These are phyloP conservation scores for Rhyacophila brunnea DNA, from an alignment of 1,140 invertebrate genomes.

Conservation along the genomic window DNA sequence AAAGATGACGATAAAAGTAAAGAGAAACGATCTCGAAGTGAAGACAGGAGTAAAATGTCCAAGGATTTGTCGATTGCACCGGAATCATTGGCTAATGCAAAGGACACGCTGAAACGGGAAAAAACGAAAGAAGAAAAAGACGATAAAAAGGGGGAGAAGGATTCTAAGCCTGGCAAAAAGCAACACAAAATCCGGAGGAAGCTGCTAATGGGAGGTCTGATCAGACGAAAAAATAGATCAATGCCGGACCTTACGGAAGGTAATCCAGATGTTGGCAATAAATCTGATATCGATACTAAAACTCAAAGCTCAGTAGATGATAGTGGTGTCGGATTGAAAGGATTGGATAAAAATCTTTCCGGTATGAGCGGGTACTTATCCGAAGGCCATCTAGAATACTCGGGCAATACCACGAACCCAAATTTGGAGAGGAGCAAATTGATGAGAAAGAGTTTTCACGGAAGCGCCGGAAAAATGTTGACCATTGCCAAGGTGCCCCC, in stretches of 20 bases:
- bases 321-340: conserved; percentile 67
- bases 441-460: conserved; percentile 87
- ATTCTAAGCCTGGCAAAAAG: conserved; percentile 78
- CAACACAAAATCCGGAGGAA: conserved; percentile 89
- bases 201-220: conserved; percentile 84
- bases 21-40: conserved; percentile 79
- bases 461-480: conserved; percentile 75
- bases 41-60: conserved; percentile 73
- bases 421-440: conserved; percentile 82
- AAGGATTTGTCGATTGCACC: conserved; percentile 67
- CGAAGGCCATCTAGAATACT: conserved; percentile 80
- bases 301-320: conserved; percentile 69
- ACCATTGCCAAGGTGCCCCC: conserved; percentile 82
- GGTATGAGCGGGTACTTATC: conserved; percentile 79
- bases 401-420: conserved; percentile 63
- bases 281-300: conserved; percentile 43
- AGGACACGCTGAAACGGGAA: conserved; percentile 56
- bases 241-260: conserved; percentile 87
- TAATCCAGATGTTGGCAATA: conserved; percentile 55
- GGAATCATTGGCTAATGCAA: conserved; percentile 53
- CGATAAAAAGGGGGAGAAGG: conserved; percentile 61
- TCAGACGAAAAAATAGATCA: conserved; percentile 83
- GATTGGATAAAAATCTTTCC: conserved; percentile 54
- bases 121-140: conserved; percentile 64
- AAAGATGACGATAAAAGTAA: conserved; percentile 70